Conservation (phyloP, 1,140 invertebrate species). For the Aradophagus sp. region DNA sequence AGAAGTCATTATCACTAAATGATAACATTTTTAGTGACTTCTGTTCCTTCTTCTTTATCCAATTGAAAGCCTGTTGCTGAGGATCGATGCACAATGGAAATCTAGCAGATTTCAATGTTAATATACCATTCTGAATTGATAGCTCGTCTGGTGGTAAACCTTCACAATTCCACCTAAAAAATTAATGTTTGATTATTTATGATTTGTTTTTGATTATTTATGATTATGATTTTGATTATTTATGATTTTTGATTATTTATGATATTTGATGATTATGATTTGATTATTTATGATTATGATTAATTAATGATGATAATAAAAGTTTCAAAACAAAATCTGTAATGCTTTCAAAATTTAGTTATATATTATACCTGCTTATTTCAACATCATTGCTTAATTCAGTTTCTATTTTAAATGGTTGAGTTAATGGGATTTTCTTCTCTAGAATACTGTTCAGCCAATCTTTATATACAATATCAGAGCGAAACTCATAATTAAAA, state of each 20-base stretch:
- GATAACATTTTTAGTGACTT: constrained; percentile 87
- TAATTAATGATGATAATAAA: too few relatives aligned
- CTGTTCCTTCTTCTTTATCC: constrained; percentile 90
- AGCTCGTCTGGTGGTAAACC: constrained; percentile 90
- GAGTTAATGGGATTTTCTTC: constrained; percentile 81
- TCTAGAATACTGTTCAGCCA: constrained; percentile 83
- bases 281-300: too few relatives aligned
- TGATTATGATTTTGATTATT: too few relatives aligned
- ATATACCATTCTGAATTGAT: constrained; percentile 92
- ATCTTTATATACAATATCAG: constrained; percentile 86
- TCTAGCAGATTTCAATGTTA: constrained; percentile 84
- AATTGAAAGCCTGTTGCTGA: constrained; percentile 89
- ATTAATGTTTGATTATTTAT: not conserved
- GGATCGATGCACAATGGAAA: constrained; percentile 95
- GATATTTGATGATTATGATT: too few relatives aligned
- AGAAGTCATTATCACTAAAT: constrained; percentile 88
- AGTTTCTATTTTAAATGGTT: constrained; percentile 81
- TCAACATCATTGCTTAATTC: constrained; percentile 89
- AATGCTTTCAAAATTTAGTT: too few relatives aligned
- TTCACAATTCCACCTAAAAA: constrained; percentile 86
- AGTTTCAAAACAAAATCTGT: too few relatives aligned
- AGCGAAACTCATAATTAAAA: constrained; percentile 90
- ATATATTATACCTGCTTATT: constrained; percentile 83
- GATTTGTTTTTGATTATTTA: too few relatives aligned
- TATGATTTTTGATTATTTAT: too few relatives aligned